Conservation (phyloP, 2,888 invertebrate species). For the Saturnia japonica region DNA sequence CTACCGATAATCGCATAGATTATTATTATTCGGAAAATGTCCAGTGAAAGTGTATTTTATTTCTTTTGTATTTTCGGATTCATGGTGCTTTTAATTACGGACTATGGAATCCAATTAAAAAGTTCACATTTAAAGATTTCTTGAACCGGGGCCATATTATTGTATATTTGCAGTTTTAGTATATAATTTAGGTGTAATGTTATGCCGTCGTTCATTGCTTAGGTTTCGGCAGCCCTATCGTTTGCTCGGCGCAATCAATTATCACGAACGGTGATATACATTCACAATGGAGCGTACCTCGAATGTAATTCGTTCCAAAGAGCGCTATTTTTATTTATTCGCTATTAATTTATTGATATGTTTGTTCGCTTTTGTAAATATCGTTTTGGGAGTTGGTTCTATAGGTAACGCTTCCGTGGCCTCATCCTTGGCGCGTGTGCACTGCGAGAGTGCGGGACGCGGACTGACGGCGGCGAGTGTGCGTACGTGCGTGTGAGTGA, state of each 20-base stretch:
- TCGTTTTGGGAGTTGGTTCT: conserved; percentile 42
- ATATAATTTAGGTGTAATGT: conserved; percentile 18
- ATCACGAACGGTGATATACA: conserved; percentile 3
- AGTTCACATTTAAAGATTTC: conserved; percentile 23
- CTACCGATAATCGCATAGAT: conserved; percentile 15
- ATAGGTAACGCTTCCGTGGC: conserved; percentile 27
- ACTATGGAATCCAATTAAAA: background rate
- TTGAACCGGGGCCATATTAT: conserved; percentile 15
- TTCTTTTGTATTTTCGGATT: conserved; percentile 27
- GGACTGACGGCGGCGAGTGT: conserved; percentile 29
- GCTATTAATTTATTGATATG: conserved; percentile 21
- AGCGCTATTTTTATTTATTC: conserved; percentile 51
- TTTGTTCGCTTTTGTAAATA: conserved; percentile 13
- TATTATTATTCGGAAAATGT: conserved; percentile 16
- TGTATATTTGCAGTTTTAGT: conserved; percentile 23
- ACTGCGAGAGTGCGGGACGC: conserved; percentile 11
- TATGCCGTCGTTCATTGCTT: conserved; percentile 15
- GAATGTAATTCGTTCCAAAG: conserved; percentile 74
- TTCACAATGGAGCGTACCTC: conserved; percentile 44
- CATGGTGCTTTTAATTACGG: background rate
- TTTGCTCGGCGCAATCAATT: background rate
- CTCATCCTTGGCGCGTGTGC: background rate
- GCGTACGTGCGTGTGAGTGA: conserved; percentile 37
- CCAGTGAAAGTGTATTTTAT: conserved; percentile 46
- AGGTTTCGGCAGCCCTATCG: conserved; percentile 21